phyloP scores from a whole-genome alignment of 1,140 invertebrate genomes.

The Melipona quadrifasciata region DNA sequence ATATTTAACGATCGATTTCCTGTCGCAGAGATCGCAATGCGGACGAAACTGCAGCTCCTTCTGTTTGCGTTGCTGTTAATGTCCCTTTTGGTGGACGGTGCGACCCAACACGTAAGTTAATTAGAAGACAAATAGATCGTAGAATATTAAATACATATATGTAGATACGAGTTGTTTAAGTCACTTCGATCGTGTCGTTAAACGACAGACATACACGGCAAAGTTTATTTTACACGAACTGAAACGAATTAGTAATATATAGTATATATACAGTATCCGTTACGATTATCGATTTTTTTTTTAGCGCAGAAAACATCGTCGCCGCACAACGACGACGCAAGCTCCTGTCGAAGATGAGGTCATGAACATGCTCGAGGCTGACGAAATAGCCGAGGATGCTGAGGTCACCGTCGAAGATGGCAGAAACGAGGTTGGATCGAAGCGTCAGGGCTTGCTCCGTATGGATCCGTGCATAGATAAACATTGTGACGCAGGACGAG shows the following conservation, averaged over 20 bases:
- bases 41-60: constrained; percentile 67
- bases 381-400: constrained; percentile 69
- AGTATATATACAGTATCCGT: too few relatives aligned
- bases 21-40: constrained; percentile 70
- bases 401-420: constrained; percentile 60
- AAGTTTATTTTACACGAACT: not conserved
- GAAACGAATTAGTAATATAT: not conserved
- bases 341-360: constrained; percentile 72
- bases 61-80: constrained; percentile 63
- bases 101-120: constrained; percentile 66
- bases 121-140: not conserved
- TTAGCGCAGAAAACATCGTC: constrained; percentile 67
- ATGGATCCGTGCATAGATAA: constrained; percentile 91
- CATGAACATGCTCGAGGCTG: constrained; percentile 76
- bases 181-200: not conserved
- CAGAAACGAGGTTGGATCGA: constrained; percentile 59
- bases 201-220: not conserved
- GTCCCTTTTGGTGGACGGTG: constrained; percentile 64
- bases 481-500: constrained; percentile 93
- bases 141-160: not conserved
- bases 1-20: constrained; percentile 40
- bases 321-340: constrained; percentile 72
- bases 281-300: constrained; percentile 32
- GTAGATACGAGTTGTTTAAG: not conserved
- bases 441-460: constrained; percentile 57